These are phyloP conservation scores for Oryzias javanicus DNA, from an alignment of 2,113 vertebrate species.

Conservation along the genomic window DNA sequence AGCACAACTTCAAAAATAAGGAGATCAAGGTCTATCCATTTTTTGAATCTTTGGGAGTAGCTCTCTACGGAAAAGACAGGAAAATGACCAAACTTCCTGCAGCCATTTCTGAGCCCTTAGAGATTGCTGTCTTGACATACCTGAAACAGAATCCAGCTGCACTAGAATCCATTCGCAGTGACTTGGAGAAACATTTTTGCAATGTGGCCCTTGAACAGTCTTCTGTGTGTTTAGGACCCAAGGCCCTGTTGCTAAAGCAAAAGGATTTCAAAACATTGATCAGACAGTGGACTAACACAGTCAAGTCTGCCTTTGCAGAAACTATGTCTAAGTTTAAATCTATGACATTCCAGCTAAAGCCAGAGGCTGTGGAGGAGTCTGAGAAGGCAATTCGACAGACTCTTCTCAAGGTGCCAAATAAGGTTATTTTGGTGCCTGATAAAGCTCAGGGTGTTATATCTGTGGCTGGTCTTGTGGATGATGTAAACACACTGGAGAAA, in stretches of 20 bases:
- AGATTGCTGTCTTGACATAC: slow-evolving; percentile 72
- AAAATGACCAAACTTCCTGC: slow-evolving; percentile 79
- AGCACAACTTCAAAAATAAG: slow-evolving; percentile 68
- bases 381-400: slow-evolving; percentile 44
- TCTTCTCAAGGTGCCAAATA: slow-evolving; percentile 18
- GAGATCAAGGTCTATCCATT: slow-evolving; percentile 82
- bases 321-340: slow-evolving; percentile 72
- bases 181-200: slow-evolving; percentile 75
- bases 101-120: slow-evolving; percentile 67
- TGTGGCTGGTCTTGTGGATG: slow-evolving; percentile 74
- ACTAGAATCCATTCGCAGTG: slow-evolving; percentile 56
- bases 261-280: slow-evolving; percentile 64
- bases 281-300: slow-evolving; percentile 76
- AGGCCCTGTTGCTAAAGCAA: slow-evolving; percentile 61
- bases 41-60: slow-evolving; percentile 77
- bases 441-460: slow-evolving; percentile 45
- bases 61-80: slow-evolving; percentile 84
- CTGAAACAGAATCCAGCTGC: slow-evolving; percentile 60
- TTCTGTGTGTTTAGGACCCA: slow-evolving; percentile 73
- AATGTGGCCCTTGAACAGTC: slow-evolving; percentile 37
- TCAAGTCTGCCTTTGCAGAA: slow-evolving; percentile 59
- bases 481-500: slow-evolving; percentile 59
- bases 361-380: slow-evolving; percentile 75
- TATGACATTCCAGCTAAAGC: slow-evolving; percentile 39
- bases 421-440: slow-evolving; percentile 66